phyloP scores from a whole-genome alignment of 2,888 invertebrate species.

The Labia minor region DNA sequence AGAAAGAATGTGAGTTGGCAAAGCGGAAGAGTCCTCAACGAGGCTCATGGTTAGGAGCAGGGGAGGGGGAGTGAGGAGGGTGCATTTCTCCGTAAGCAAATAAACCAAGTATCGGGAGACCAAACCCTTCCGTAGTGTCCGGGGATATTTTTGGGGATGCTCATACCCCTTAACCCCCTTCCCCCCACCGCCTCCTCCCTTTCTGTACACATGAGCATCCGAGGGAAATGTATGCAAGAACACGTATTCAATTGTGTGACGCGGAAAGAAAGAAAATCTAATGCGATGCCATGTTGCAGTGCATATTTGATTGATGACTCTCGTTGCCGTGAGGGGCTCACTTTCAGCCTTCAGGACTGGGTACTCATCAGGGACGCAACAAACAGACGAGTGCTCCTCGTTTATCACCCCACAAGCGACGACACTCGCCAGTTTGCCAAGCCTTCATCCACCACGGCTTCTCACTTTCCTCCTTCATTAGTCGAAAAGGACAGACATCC shows the following conservation, averaged over 20 bases:
- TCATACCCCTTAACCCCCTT: too few relatives aligned
- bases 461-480: too few relatives aligned
- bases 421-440: too few relatives aligned
- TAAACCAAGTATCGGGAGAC: neutral
- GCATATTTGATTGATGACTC: slow-evolving; percentile 8
- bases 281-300: slow-evolving; percentile 13
- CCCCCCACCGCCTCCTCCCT: too few relatives aligned
- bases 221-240: slow-evolving; percentile 13
- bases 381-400: neutral
- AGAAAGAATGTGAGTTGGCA: neutral
- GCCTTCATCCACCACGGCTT: too few relatives aligned
- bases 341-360: neutral
- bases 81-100: neutral
- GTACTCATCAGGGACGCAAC: neutral
- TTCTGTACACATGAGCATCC: neutral
- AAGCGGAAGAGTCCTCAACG: slow-evolving; percentile 1
- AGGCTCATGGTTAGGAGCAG: too few relatives aligned
- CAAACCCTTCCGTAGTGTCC: neutral
- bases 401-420: too few relatives aligned
- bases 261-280: slow-evolving; percentile 13
- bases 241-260: slow-evolving; percentile 13
- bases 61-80: neutral
- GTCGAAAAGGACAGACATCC: too few relatives aligned
- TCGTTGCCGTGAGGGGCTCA: slow-evolving; percentile 4
- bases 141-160: neutral